Base-by-base conservation (phyloP, 1,140 invertebrate genomes). In the Caenorhabditis brenneri region DNA sequence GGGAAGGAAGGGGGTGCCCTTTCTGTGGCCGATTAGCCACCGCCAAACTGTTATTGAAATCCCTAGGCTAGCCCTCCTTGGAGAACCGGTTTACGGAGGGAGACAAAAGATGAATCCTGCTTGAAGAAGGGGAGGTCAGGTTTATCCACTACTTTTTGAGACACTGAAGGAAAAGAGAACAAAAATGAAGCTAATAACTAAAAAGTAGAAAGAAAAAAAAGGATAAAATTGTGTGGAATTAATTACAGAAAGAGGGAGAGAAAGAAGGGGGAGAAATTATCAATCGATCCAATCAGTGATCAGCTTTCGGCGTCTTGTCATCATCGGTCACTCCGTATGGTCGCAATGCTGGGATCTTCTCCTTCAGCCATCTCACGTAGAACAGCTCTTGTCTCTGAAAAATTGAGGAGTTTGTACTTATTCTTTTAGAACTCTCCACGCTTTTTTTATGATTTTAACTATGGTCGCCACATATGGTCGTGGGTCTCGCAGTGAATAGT, bases 301-400 rank as follows among this genome's bases (percentile, higher is more conserved):
- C 65, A 12, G 65, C 65, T 74, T 74, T 74, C n/a, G 65, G 65
- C n/a, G 65, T 24, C 65, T 46, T 74, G 27, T 74, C 65, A 27
- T 74, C 65, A 27, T 74, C 65, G 36, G 65, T 74, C 22, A 86
- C 69, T 60, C 85, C 85, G 58, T 55, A 84, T 33, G 31, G 79
- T 42, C 81, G 81, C 27, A 87, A 53, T 15, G 85, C 84, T 27
- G 84, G 84, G 58, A 87, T 79, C 24, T 79, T 82, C 24, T 87
- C 80, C 33, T 87, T 87, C 22, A 87, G 65, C 86, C 86, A 87
- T 74, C 81, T 69, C 46, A 87, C 84, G 79, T 87, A 87, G 74
- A 87, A 87, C 7, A 87, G 85, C 48, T 87, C 86, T 39, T 86
- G 86, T 69, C 85, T 65, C 46, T 74, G 65, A 9, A 74, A 74